Percentiles rank a stretch among this genome's conserved stretches.
phyloP scores from a whole-genome alignment of 1,140 invertebrate genomes.

The Myzus persicae region DNA sequence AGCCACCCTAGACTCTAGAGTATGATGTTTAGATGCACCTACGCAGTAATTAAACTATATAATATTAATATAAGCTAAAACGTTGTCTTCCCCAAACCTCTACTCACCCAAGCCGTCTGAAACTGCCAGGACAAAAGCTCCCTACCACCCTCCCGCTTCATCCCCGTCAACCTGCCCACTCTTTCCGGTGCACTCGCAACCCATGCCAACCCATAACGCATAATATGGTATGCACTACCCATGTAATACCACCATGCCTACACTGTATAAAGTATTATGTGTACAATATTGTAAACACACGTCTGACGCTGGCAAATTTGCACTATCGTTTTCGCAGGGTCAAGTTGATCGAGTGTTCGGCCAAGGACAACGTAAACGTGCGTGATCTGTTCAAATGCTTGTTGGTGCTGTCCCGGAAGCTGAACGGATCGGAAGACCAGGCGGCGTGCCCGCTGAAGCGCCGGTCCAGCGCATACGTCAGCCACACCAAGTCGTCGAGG shows the following conservation, averaged over 20 bases:
- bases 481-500: slow-evolving; percentile 63
- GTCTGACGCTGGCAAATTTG: background rate
- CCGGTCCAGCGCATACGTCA: slow-evolving; percentile 78
- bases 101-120: no score
- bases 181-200: background rate
- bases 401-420: slow-evolving; percentile 73
- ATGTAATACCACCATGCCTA: background rate
- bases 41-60: background rate
- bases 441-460: slow-evolving; percentile 70
- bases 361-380: slow-evolving; percentile 80
- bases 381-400: slow-evolving; percentile 79
- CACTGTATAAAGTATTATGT: background rate
- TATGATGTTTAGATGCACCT: background rate
- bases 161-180: background rate
- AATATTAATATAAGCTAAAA: slow-evolving; percentile 10
- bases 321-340: slow-evolving; percentile 66
- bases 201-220: background rate
- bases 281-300: background rate
- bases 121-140: background rate
- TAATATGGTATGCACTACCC: background rate
- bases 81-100: no score
- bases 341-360: slow-evolving; percentile 82
- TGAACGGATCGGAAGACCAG: slow-evolving; percentile 66
- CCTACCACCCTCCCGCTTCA: background rate
- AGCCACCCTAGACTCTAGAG: background rate